phyloP scores from a whole-genome alignment of 2,888 invertebrate genomes.

The Baronia brevicornis region DNA sequence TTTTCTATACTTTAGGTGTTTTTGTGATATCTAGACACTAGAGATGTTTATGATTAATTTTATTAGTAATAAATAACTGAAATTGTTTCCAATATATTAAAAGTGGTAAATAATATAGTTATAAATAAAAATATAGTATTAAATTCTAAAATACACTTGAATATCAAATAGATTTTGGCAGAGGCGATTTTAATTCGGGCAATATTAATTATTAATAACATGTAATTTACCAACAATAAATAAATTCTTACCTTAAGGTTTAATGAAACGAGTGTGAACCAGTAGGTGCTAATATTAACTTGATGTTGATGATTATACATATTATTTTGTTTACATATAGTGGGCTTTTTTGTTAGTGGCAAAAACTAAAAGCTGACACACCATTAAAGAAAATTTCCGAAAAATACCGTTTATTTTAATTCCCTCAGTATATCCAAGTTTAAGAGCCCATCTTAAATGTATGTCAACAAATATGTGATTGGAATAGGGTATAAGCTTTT shows the following conservation, averaged over 20 bases:
- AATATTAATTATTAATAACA: too few species aligned
- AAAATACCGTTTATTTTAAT: slow-evolving; percentile 46
- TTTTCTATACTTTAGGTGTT: too few species aligned
- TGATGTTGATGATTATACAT: background rate
- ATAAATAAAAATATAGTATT: too few species aligned
- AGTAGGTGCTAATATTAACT: background rate
- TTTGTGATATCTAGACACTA: too few species aligned
- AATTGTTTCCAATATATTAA: too few species aligned
- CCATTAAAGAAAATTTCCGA: slow-evolving; percentile 9
- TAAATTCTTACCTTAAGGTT: slow-evolving; percentile 9
- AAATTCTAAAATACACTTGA: too few species aligned
- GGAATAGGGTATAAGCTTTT: slow-evolving; percentile 47
- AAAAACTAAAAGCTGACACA: slow-evolving; percentile 14
- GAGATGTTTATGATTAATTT: too few species aligned
- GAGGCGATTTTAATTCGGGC: too few species aligned
- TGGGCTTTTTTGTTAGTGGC: slow-evolving; percentile 14
- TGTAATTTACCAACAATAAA: background rate
- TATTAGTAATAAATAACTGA: too few species aligned
- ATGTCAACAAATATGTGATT: slow-evolving; percentile 60
- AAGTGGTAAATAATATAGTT: too few species aligned
- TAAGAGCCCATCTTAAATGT: slow-evolving; percentile 43
- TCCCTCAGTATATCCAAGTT: slow-evolving; percentile 42
- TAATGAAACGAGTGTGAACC: background rate
- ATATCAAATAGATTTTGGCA: too few species aligned
- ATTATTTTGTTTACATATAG: background rate